These are phyloP conservation scores for Apteryx mantelli DNA, from an alignment of 2,113 vertebrate species.

Conservation along the genomic window DNA sequence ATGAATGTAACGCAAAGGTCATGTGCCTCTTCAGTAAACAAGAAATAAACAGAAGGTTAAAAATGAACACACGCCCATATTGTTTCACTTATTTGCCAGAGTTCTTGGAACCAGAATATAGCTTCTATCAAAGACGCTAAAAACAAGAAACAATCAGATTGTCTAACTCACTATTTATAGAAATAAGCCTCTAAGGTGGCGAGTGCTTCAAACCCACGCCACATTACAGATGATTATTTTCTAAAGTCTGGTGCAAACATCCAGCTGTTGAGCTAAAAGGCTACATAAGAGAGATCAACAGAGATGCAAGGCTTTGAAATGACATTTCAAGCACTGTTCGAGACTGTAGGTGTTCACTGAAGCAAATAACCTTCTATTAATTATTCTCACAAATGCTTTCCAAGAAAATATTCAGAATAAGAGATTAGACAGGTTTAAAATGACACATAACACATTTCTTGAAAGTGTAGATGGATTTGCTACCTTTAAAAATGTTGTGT, in stretches of 20 bases:
- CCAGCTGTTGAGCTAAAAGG: neutral
- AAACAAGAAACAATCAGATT: neutral
- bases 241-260: neutral
- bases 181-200: neutral
- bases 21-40: constrained; percentile 29
- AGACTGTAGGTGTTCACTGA: neutral
- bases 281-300: neutral
- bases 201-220: neutral
- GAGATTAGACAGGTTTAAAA: neutral
- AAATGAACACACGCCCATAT: neutral
- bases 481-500: neutral
- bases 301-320: neutral
- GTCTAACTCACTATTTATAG: neutral
- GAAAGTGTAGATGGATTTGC: neutral
- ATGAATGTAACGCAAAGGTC: constrained; percentile 22
- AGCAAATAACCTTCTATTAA: neutral
- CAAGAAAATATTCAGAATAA: neutral
- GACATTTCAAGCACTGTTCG: neutral
- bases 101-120: constrained; percentile 14
- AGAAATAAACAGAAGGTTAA: neutral
- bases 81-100: constrained; percentile 37
- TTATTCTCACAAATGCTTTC: neutral
- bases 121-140: neutral
- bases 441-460: rapidly evolving
- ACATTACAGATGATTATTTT: neutral